Evolutionary conservation across 2,888 invertebrate genomes (phyloP), one percentile per base, ranked within the genome.

Genomic region (Eurytoma adleriae): DNA sequence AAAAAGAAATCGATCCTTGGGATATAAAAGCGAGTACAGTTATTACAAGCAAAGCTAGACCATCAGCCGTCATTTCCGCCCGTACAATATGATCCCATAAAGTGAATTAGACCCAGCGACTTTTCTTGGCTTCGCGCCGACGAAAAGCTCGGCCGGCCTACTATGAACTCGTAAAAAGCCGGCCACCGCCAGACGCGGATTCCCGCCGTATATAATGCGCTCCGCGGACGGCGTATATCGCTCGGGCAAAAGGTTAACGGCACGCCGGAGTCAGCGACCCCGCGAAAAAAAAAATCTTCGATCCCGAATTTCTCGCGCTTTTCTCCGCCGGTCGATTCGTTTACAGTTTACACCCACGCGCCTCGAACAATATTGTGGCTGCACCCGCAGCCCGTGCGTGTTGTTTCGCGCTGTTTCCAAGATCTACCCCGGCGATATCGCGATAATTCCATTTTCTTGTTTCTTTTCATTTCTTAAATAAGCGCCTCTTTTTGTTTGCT

Each of bases 71-170:
- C 40, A 10, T 1, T 40, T 40, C 40, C 40, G 40, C 40, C 40
- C 40, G 40, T n/a, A 12, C 61, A 24, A 72, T 61, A 76, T 77
- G 56, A 69, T 66, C 50, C 64, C 18, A 74, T 74, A 76, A 70
- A 75, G 50, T 48, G 40, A 54, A 74, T 79, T 71, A 78, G n/a
- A 54, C 14, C n/a, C 2, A 18, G 54, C 24, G 14, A 24, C 67
- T 71, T 73, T 54, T 48, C 52, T 73, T 78, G 78, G 72, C 78
- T 78, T 78, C 78, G 27, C 64, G 69, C n/a, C 64, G 48, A 16
- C 59, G 40, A 57, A 4, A 24, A 54, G 27, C 48, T 10, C 14
- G 27, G 69, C 20, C 24, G 48, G 27, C 30, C 24, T 27, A n/a
- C 48, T n/a, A 67, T 48, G 50, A 27, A 16, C 40, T 69, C 56